These are phyloP conservation scores for Trichogramma evanescens DNA, from an alignment of 2,888 invertebrate species.

Conservation along the genomic window DNA sequence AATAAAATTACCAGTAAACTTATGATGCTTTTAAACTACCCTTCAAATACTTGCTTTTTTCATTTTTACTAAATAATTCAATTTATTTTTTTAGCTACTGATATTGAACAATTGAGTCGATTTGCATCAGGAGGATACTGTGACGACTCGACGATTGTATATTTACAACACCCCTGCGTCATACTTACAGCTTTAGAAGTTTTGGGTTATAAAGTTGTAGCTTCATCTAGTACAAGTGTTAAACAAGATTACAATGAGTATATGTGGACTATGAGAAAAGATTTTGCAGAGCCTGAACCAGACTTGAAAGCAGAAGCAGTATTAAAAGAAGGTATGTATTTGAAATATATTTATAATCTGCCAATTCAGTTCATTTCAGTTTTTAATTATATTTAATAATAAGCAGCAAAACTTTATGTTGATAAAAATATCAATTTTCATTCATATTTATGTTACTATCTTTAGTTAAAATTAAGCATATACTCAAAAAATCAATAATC, in stretches of 20 bases:
- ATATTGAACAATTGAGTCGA: conserved; percentile 75
- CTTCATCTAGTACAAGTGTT: conserved; percentile 77
- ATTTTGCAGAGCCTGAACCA: conserved; percentile 71
- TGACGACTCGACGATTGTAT: conserved; percentile 79
- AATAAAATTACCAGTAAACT: not conserved
- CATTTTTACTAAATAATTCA: not conserved
- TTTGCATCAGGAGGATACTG: conserved; percentile 78
- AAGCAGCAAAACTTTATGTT: not conserved
- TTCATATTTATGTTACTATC: no score
- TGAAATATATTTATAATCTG: no score
- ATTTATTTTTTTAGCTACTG: conserved; percentile 35
- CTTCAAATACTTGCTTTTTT: not conserved
- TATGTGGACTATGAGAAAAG: conserved; percentile 91
- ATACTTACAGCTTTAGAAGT: conserved; percentile 82
- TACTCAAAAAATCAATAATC: not conserved
- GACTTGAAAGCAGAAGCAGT: conserved; percentile 36
- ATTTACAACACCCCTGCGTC: conserved; percentile 80
- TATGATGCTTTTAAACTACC: not conserved
- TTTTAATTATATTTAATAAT: conserved; percentile 3
- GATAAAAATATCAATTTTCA: conserved; percentile 1
- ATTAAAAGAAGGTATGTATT: not conserved
- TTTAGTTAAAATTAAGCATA: not conserved
- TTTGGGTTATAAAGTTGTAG: conserved; percentile 80
- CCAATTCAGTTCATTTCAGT: not conserved
- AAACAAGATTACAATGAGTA: conserved; percentile 86